Percentiles rank a stretch among this genome's conserved stretches.
Evolutionary conservation across 2,888 invertebrate species (phyloP).

Genomic region (Eurytoma adleriae): DNA sequence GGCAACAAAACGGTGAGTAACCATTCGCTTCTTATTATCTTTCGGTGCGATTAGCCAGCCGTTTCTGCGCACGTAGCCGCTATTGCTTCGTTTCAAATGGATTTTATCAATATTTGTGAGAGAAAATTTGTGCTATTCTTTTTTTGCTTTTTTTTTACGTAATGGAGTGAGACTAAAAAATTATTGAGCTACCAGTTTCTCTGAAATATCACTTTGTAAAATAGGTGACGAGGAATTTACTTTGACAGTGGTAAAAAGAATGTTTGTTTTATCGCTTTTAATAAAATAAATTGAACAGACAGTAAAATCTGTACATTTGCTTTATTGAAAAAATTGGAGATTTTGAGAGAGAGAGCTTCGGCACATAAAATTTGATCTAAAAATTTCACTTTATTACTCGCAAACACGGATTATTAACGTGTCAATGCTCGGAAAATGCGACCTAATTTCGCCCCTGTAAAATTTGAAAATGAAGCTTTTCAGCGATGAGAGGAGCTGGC

Average conservation of each 20-base stretch:
- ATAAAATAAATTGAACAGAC: conserved; percentile 6
- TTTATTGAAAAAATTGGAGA: background rate
- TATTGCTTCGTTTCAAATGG: too few relatives aligned
- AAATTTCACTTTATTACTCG: conserved; percentile 25
- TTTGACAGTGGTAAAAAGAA: too few relatives aligned
- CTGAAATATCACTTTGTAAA: too few relatives aligned
- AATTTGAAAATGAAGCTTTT: conserved; percentile 42
- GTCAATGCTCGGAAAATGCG: conserved; percentile 4
- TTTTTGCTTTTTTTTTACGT: too few relatives aligned
- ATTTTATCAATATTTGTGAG: too few relatives aligned
- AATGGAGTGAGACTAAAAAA: too few relatives aligned
- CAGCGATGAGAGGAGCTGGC: background rate
- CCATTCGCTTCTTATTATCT: background rate
- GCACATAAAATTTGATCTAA: conserved; percentile 1
- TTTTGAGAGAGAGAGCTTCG: background rate
- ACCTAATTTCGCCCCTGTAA: conserved; percentile 37
- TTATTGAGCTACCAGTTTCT: too few relatives aligned
- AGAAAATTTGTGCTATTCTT: too few relatives aligned
- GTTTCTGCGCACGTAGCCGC: too few relatives aligned
- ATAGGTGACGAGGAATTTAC: too few relatives aligned
- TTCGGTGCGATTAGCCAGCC: too few relatives aligned
- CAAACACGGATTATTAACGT: background rate
- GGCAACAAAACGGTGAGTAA: conserved; percentile 92
- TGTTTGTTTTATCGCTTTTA: too few relatives aligned
- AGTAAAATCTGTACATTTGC: background rate